Base-by-base conservation (phyloP, 1,140 invertebrate species). In the Nautilus pompilius region DNA sequence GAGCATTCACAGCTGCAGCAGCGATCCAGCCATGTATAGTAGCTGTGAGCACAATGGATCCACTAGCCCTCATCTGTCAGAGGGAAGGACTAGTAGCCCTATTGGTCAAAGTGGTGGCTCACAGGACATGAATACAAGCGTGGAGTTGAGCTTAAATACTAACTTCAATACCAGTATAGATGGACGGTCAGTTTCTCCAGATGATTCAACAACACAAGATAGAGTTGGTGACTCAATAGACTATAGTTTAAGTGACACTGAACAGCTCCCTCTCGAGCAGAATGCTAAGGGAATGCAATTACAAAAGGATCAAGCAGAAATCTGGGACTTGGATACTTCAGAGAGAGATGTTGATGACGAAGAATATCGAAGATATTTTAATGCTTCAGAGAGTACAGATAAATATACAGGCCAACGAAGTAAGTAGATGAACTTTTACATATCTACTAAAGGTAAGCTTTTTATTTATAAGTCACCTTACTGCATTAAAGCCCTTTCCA, bases 1-100 rank as follows among this genome's bases (percentile, higher is more conserved):
- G n/a, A 65, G 58, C 30, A 41, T 77, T 56, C 69, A 70, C 66
- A 63, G 61, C 46, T 75, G 68, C 68, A 72, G 70, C 48, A 79
- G 75, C 70, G 75, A 79, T 60, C 72, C 71, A 28, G 71, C 70
- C 60, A 62, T 79, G 36, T 77, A 73, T 66, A 72, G 70, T 51
- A 73, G 68, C 58, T 71, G 70, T 63, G 66, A 60, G 15, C 63
- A 68, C 63, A 65, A 66, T 63, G 60, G 62, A 64, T 65, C 66
- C 56, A 65, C 57, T 45, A 66, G 58, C 59, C 57, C 63, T 4
- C 56, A 49, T n/a, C 63, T 58, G 13, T 66, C 65, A 32, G 66
- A 58, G 28, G 34, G 17, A 15, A 34, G 56, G 20, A 29, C 56
- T 36, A 58, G 32, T 29, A 58, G 29, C n/a, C 30, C 29, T 17